These are phyloP conservation scores for Empidonax traillii DNA, from an alignment of 2,113 vertebrate genomes.

Conservation along the genomic window DNA sequence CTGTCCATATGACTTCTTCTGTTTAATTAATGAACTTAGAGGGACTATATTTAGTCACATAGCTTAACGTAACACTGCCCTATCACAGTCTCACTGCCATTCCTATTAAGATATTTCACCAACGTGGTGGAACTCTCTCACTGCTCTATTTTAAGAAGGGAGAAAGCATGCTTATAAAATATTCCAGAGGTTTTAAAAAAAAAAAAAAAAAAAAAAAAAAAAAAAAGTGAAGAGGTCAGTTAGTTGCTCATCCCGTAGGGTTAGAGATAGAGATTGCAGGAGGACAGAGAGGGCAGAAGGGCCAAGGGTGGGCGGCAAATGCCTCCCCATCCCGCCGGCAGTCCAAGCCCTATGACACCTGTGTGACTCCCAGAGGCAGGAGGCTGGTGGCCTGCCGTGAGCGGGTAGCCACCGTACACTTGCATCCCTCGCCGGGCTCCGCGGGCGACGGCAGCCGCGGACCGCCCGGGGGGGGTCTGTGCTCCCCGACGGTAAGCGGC, in stretches of 20 bases:
- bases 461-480: no score
- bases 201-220: background rate
- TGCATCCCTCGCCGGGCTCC: background rate
- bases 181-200: background rate
- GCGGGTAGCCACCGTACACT: background rate
- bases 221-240: background rate
- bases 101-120: background rate
- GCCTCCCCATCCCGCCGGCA: no score
- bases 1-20: background rate
- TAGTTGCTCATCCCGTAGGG: background rate
- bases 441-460: background rate
- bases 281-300: background rate
- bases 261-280: background rate
- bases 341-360: background rate
- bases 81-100: background rate
- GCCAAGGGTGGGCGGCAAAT: background rate
- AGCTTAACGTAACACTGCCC: background rate
- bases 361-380: background rate
- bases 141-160: background rate
- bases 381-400: background rate
- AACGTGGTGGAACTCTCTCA: background rate
- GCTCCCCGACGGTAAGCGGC: background rate
- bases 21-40: constrained; percentile 27
- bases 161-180: background rate
- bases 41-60: background rate